Base-by-base conservation (phyloP, 2,888 invertebrate genomes). In the Meandrusa payeni region DNA sequence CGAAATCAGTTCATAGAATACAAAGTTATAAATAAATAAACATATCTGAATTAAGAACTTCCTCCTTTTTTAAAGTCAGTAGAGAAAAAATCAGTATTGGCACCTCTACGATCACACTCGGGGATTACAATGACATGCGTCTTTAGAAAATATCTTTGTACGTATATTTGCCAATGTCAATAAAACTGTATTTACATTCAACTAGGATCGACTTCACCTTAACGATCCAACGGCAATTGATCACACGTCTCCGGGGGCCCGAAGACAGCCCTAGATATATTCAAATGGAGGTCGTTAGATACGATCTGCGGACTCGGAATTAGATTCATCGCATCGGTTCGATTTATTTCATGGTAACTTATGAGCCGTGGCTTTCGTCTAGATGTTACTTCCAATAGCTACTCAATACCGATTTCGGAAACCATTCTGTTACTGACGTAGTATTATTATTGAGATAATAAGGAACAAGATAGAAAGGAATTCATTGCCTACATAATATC, bases 281-380 rank as follows among this genome's bases (percentile, higher is more conserved):
- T 45, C 44, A 45, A 45, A 45, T 45, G 39, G 39, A 33, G 44
- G 32, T 40, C 44, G 44, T 45, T 45, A 45, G 39, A 34, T 45
- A 33, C 39, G 44, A 45, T 45, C 39, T 34, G 44, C 10, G 28
- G 44, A 45, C 28, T 40, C 9, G 5, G 39, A 45, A 29, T 45
- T 40, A 39, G 39, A 45, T 45, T 45, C 39, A 45, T 39, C 34
- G 44, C 39, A 13, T 26, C 37, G 23, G 33, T 10, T 40, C 39
- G 23, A 39, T 45, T 34, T 39, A 45, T 45, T 40, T 45, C 38
- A 38, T 38, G 32, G 22, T 32, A 32, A 23, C 32, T 33, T 44
- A 44, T 27, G 38, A 44, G 32, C 17, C 22, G 33, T 22, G 43
- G 38, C 38, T 32, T 20, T 15, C 10, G 27, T 22, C 27, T 33